Conservation (phyloP, 2,113 vertebrate genomes). For the Atractosteus spatula region DNA sequence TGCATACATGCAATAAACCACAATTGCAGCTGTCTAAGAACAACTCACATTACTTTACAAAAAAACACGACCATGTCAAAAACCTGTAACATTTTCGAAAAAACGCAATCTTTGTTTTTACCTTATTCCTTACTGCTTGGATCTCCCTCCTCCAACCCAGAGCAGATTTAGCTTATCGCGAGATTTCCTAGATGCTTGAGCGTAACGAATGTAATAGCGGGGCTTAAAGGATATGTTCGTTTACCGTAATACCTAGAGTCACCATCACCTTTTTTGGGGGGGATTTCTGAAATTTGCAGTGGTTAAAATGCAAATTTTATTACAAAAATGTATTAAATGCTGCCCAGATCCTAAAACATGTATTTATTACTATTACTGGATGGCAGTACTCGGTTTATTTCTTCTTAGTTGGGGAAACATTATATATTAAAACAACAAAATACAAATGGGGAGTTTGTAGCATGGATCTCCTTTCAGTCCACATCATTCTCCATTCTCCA, state of each 20-base stretch:
- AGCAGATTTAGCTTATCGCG: neutral
- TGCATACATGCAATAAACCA: no score
- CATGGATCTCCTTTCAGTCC: no score
- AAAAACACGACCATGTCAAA: no score
- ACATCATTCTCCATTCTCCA: no score
- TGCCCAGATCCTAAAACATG: no score
- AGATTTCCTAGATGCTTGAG: neutral
- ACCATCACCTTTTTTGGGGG: no score
- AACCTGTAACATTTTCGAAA: no score
- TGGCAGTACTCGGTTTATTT: neutral
- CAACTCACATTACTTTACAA: no score
- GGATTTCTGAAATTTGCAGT: neutral
- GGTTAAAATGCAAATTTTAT: neutral
- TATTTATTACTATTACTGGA: no score
- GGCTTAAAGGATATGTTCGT: neutral
- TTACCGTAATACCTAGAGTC: neutral
- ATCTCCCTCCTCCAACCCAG: slow-evolving; percentile 5
- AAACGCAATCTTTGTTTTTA: neutral
- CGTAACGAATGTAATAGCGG: neutral
- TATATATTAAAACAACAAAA: neutral
- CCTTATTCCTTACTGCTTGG: neutral
- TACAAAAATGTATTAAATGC: neutral
- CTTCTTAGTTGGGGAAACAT: neutral
- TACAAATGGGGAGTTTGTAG: no score
- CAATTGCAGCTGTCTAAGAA: no score